Conservation (phyloP, 2,797 vertebrate species). For the Falco peregrinus region DNA sequence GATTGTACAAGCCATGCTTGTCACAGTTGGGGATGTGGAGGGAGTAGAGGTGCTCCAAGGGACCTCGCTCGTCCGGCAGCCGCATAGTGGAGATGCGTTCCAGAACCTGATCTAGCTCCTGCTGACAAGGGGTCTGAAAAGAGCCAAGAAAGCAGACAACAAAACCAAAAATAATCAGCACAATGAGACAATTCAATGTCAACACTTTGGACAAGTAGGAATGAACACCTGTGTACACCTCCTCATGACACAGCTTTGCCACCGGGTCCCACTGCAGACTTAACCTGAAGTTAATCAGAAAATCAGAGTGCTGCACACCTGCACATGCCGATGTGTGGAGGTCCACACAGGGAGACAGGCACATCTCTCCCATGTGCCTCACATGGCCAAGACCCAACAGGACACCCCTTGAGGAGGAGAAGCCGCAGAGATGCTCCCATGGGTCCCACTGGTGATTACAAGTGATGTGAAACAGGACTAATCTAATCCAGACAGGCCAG, state of each 20-base stretch:
- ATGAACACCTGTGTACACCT: neutral
- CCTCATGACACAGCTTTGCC: neutral
- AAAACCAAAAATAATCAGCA: neutral
- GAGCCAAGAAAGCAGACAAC: neutral
- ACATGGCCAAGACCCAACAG: neutral
- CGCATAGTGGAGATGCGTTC: conserved; percentile 92
- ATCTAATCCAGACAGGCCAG: neutral
- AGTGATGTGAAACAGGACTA: neutral
- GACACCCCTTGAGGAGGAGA: neutral
- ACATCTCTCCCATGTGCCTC: neutral
- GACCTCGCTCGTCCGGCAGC: conserved; percentile 89
- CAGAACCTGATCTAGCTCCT: conserved; percentile 90
- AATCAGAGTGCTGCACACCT: neutral
- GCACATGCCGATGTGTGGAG: neutral
- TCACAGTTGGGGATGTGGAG: conserved; percentile 97
- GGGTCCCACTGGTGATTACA: neutral
- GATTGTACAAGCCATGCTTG: conserved; percentile 90
- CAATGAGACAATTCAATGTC: neutral
- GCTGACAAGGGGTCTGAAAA: conserved; percentile 88
- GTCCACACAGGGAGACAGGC: neutral
- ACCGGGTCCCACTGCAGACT: neutral
- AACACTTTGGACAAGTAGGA: neutral
- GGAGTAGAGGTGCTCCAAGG: conserved; percentile 90
- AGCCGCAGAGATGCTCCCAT: neutral
- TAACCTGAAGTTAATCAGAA: neutral